Conservation (phyloP, 2,888 invertebrate species). For the Stratiomys singularior region DNA sequence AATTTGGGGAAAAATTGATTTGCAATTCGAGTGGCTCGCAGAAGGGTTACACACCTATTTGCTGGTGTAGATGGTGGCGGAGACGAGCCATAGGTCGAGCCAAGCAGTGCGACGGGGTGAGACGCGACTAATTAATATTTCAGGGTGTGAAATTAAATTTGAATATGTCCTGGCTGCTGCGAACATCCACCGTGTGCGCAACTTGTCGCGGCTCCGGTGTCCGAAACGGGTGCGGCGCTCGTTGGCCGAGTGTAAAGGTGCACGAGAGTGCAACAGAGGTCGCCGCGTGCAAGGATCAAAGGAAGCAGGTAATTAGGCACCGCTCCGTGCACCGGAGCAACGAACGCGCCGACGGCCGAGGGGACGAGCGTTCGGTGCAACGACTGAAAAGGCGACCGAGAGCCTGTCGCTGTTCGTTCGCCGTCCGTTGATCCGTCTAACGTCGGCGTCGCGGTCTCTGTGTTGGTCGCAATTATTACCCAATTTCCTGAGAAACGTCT, state of each 20-base stretch:
- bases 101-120: slow-evolving; percentile 5
- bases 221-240: not conserved
- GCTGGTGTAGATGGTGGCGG: not conserved
- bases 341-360: not conserved
- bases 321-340: not conserved
- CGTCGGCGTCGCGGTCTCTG: slow-evolving; percentile 11
- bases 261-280: not conserved
- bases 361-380: not conserved
- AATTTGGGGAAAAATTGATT: slow-evolving; percentile 35
- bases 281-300: not conserved
- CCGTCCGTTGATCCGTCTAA: slow-evolving; percentile 22
- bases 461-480: slow-evolving; percentile 38
- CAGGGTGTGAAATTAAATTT: slow-evolving; percentile 46
- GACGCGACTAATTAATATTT: slow-evolving; percentile 36
- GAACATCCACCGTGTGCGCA: slow-evolving; percentile 27
- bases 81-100: not conserved
- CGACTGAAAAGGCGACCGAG: too few species aligned
- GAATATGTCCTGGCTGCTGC: slow-evolving; percentile 29
- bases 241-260: not conserved
- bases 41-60: slow-evolving; percentile 25
- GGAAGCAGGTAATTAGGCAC: slow-evolving; percentile 1
- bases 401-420: not conserved
- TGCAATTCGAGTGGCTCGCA: slow-evolving; percentile 29
- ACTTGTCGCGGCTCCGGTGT: not conserved
- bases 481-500: slow-evolving; percentile 35